phyloP scores from a whole-genome alignment of 2,113 vertebrate species.

The Seriola rivoliana region DNA sequence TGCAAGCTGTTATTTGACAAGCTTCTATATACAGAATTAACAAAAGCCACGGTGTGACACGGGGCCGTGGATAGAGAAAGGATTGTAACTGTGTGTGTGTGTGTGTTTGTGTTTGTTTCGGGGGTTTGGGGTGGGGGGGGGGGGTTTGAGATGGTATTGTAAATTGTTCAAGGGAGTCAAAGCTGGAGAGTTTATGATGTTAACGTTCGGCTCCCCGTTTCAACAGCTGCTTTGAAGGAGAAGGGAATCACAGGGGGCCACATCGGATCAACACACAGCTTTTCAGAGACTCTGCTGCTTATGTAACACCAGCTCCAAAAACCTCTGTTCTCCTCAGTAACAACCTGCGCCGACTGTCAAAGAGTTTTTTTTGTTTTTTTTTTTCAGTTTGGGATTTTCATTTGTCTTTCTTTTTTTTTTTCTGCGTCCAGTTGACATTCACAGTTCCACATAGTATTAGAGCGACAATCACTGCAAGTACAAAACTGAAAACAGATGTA shows the following conservation, averaged over 20 bases:
- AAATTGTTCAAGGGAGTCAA: slow-evolving; percentile 45
- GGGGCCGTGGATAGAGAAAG: not conserved
- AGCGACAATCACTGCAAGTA: not conserved
- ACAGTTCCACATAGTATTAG: not conserved
- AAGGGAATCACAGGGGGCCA: slow-evolving; percentile 59
- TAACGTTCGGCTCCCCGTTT: slow-evolving; percentile 46
- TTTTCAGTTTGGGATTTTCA: slow-evolving; percentile 12
- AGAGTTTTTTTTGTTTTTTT: not conserved
- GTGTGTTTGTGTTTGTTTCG: not conserved
- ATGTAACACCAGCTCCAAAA: slow-evolving; percentile 66
- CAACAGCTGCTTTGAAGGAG: slow-evolving; percentile 70
- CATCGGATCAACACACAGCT: slow-evolving; percentile 61
- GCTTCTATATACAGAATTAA: slow-evolving; percentile 21
- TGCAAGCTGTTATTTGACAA: slow-evolving; percentile 17
- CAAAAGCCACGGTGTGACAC: slow-evolving; percentile 19
- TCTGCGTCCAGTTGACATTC: slow-evolving; percentile 28
- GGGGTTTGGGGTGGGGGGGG: no score
- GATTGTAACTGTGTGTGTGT: slow-evolving; percentile 21
- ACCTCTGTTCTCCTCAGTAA: slow-evolving; percentile 61
- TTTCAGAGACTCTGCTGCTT: slow-evolving; percentile 69
- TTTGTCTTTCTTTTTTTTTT: not conserved
- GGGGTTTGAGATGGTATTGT: slow-evolving; percentile 29
- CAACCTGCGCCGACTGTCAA: slow-evolving; percentile 52
- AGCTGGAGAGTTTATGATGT: slow-evolving; percentile 55
- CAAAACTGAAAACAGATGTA: not conserved